Conservation (phyloP, 53 echinoderm and acorn worm genomes). For the Paracentrotus lividus region DNA sequence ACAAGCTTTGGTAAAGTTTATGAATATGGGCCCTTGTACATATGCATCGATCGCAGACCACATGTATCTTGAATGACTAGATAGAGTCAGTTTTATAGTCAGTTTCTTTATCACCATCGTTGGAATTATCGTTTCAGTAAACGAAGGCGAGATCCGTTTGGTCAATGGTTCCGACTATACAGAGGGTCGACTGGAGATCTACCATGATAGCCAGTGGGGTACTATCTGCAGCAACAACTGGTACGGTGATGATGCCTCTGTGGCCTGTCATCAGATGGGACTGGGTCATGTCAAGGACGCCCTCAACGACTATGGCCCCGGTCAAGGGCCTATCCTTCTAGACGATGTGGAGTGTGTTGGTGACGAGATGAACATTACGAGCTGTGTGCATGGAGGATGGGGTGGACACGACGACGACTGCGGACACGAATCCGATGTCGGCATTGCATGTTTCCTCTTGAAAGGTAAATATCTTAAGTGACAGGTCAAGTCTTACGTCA, state of each 20-base stretch:
- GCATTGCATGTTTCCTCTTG: not conserved
- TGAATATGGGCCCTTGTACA: too few relatives aligned
- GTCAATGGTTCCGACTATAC: slow-evolving; percentile 12
- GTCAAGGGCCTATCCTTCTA: slow-evolving; percentile 24
- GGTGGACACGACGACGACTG: slow-evolving; percentile 12
- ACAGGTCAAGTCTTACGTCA: too few relatives aligned
- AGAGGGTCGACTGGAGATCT: slow-evolving; percentile 48
- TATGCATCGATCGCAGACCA: too few relatives aligned
- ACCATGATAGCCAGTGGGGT: slow-evolving; percentile 14
- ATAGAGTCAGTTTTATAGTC: too few relatives aligned
- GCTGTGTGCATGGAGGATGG: not conserved
- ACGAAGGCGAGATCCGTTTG: slow-evolving; percentile 37
- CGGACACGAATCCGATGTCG: slow-evolving; percentile 10
- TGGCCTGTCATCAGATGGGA: slow-evolving; percentile 24
- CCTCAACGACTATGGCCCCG: not conserved
- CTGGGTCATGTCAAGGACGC: slow-evolving; percentile 33
- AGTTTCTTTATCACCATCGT: not conserved
- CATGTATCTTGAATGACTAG: too few relatives aligned
- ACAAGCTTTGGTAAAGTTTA: too few relatives aligned
- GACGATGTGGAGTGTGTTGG: not conserved
- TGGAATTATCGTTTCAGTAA: not conserved
- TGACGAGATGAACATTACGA: not conserved
- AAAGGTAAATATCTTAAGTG: too few relatives aligned
- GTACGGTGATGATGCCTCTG: not conserved
- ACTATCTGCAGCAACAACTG: slow-evolving; percentile 4